Base-by-base conservation (phyloP, 2,797 vertebrate species). In the Urosaurus nigricauda region DNA sequence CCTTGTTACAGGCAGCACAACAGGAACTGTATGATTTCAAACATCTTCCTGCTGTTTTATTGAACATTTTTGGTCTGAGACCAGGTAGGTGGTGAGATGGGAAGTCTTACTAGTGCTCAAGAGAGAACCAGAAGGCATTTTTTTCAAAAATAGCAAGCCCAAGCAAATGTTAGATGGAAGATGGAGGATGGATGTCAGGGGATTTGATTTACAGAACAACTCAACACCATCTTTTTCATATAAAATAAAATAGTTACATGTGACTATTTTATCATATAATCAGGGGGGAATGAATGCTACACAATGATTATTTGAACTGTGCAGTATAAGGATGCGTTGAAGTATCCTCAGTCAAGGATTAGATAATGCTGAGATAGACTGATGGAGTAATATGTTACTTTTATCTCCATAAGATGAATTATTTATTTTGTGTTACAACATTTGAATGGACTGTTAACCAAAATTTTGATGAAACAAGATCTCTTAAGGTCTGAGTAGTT, bases 81-180 rank as follows among this genome's bases (percentile, higher is more conserved):
- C 5, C 13, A 92, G 84, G 16, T 0, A 68, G 65, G 4, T 87
- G 85, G 73, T 56, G 47, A 40, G 83, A 51, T 12, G 0, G 19
- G 13, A 91, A 6, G 63, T 77, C 37, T 79, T 89, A 77, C 88
- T 85, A 91, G 74, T 68, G 74, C 5, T 89, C 7, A 21, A 40
- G 0, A 35, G 19, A 89, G 29, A 35, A 3, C 35, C n/a, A 75
- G 11, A 84, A 21, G 21, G 3, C 6, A 47, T 60, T 17, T 84
- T n/a, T 86, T 86, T 83, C 2, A 84, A 90, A 92, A 73, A 43
- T 74, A 63, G 16, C 40, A 63, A 4, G 9, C 35, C 0, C 11
- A 75, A 88, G 2, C 3, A 71, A 0, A 37, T n/a, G 74, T 37
- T 21, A 88, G 3, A 0, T 5, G 1, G 3, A 11, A 88, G 3